phyloP scores from a whole-genome alignment of 2,113 vertebrate genomes.

The Origma solitaria region DNA sequence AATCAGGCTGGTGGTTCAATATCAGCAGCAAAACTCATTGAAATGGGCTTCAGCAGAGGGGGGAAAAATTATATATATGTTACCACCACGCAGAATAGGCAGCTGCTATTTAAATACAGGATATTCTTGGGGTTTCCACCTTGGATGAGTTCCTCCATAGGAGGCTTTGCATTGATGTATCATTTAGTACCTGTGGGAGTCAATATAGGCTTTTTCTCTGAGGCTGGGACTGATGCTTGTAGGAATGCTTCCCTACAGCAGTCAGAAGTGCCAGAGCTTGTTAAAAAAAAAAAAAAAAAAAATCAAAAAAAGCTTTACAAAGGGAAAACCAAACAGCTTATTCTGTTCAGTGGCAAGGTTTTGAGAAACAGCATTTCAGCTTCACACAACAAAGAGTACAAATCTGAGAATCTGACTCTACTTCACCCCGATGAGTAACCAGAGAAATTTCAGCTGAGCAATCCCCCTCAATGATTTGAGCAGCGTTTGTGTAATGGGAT shows the following conservation, averaged over 20 bases:
- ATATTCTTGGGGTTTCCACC: background rate
- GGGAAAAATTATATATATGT: background rate
- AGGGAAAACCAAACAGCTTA: background rate
- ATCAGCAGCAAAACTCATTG: background rate
- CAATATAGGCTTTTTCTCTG: background rate
- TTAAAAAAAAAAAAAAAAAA: background rate
- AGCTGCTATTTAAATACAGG: background rate
- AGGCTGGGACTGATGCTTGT: background rate
- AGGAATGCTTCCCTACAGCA: constrained; percentile 3
- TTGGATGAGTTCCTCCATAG: background rate
- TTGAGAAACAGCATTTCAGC: background rate
- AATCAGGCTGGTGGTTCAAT: background rate
- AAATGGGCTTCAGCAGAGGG: background rate
- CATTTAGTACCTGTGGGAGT: background rate
- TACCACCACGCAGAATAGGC: background rate
- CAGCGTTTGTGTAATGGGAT: background rate
- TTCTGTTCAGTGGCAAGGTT: background rate
- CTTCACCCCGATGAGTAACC: background rate
- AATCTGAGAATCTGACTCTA: background rate
- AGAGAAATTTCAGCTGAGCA: background rate
- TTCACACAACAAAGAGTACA: background rate
- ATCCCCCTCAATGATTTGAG: background rate
- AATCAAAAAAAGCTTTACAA: background rate
- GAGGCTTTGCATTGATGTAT: background rate
- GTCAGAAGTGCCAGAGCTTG: background rate